A percentile compares a stretch with the other conserved stretches of the same genome.
Conservation (phyloP, 1,140 invertebrate genomes). For the Tribolium castaneum region DNA sequence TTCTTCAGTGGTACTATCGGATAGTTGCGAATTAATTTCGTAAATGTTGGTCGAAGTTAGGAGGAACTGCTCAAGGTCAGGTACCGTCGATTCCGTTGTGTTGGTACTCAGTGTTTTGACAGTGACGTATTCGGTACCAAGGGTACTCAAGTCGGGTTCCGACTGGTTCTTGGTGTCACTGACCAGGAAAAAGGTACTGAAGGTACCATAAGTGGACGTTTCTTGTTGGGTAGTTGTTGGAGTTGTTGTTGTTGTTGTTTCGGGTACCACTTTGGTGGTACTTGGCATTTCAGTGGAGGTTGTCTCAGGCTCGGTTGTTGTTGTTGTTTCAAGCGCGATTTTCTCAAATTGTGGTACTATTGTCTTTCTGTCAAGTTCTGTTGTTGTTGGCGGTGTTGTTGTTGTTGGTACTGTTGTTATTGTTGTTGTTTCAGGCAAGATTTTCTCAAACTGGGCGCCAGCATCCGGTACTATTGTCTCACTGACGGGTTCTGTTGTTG, state of each 20-base stretch:
- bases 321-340: not conserved
- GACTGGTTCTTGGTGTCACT: not conserved
- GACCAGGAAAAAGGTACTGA: constrained; percentile 8
- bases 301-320: not conserved
- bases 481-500: not conserved
- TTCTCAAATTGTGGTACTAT: not conserved
- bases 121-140: constrained; percentile 20
- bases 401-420: not conserved
- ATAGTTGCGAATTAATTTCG: constrained; percentile 57
- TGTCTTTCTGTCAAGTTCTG: not conserved
- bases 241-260: not conserved
- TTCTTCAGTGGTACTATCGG: constrained; percentile 23
- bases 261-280: not conserved
- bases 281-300: not conserved
- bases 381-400: constrained; percentile 10
- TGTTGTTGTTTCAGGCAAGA: constrained; percentile 9
- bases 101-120: not conserved
- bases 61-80: constrained; percentile 51
- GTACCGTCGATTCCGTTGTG: constrained; percentile 16
- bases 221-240: not conserved
- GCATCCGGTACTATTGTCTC: not conserved
- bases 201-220: constrained; percentile 1
- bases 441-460: not conserved
- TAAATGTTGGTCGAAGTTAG: constrained; percentile 58
- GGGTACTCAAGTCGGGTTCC: constrained; percentile 9